Base-by-base conservation (phyloP, 2,888 invertebrate species). In the Parnassius mnemosyne region DNA sequence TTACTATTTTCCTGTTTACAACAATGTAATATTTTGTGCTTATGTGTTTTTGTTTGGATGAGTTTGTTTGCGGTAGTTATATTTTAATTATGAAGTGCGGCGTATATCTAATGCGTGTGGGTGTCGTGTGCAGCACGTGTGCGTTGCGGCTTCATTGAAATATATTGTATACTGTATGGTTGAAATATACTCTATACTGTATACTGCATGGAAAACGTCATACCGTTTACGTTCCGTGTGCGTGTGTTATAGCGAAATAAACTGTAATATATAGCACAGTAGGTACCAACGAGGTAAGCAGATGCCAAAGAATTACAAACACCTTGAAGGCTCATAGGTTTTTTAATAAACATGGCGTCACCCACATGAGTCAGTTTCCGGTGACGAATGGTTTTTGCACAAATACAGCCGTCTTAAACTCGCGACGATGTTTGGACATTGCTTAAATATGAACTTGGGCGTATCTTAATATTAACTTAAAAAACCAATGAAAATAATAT, bases 361-460 rank as follows among this genome's bases (percentile, higher is more conserved):
- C 65, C 68, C 60, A 57, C 53, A 49, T 71, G 73, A 72, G 55
- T 72, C 73, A 71, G 66, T 67, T 69, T 73, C 73, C 72, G 65
- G 65, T 65, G 62, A 58, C 65, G 63, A 63, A 63, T 60, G 52
- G 58, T 50, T 61, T 52, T 59, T 63, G 63, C 63, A 52, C 63
- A 63, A 59, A 63, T 55, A 63, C 42, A 46, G 51, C 47, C 13
- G 11, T 3, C 54, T 63, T 50, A 43, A 56, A 13, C 12, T 34
- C 13, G 52, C 49, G 20, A 47, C 59, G 59, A 52, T 56, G 50
- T 63, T 44, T 43, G 55, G 58, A 52, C 55, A 49, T 57, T 57
- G 34, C 55, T 59, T 63, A 59, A 63, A 59, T 63, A 53, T 59
- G 55, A 56, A 59, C 59, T 56, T 25, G 59, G 58, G 56, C 42